These are phyloP conservation scores for Diarsia mendica DNA, from an alignment of 2,888 invertebrate species.

Conservation along the genomic window DNA sequence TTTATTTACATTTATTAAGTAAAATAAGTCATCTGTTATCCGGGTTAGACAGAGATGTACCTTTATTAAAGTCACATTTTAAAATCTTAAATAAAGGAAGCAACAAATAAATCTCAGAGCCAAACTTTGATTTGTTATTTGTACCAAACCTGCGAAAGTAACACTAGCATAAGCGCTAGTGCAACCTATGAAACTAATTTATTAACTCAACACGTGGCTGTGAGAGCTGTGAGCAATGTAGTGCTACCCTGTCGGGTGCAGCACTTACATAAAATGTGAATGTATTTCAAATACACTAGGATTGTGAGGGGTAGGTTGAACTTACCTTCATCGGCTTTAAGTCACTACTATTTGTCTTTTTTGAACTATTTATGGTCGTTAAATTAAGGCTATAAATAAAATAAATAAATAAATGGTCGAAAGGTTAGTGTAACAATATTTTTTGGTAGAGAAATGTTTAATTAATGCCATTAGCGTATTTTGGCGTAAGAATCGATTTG, in stretches of 20 bases:
- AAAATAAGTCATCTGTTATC: neutral
- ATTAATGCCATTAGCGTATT: neutral
- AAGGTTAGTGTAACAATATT: neutral
- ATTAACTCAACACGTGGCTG: slow-evolving; percentile 51
- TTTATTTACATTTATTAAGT: neutral
- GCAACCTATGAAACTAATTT: slow-evolving; percentile 39
- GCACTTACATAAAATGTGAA: slow-evolving; percentile 37
- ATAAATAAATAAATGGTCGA: no score
- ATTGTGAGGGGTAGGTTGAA: slow-evolving; percentile 22
- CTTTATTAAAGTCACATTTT: neutral
- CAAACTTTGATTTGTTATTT: slow-evolving; percentile 2
- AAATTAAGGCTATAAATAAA: no score
- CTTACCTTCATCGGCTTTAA: slow-evolving; percentile 17
- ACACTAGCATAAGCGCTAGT: slow-evolving; percentile 11
- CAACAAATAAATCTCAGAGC: neutral
- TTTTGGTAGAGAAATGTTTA: neutral
- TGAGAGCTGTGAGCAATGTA: slow-evolving; percentile 30
- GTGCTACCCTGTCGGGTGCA: slow-evolving; percentile 13
- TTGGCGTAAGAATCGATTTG: neutral
- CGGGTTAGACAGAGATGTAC: no score
- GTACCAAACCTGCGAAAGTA: neutral
- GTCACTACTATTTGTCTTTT: neutral
- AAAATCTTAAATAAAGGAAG: neutral
- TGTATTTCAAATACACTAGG: slow-evolving; percentile 40
- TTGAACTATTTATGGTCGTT: neutral